Percentiles rank a stretch among this genome's conserved stretches.
phyloP scores from a whole-genome alignment of 1,140 invertebrate genomes.

The Drosophila tsacasi region DNA sequence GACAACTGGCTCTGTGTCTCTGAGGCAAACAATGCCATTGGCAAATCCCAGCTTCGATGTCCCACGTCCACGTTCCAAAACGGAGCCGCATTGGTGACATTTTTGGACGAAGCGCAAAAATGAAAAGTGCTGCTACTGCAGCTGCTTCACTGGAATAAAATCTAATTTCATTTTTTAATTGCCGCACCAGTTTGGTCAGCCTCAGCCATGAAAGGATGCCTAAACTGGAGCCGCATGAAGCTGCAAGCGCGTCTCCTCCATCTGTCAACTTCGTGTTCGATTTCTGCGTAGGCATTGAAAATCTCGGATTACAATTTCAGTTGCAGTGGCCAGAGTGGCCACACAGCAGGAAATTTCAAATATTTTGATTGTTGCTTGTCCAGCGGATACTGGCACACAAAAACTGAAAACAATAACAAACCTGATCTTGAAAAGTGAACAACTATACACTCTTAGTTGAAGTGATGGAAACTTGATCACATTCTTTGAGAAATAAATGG shows the following conservation, averaged over 20 bases:
- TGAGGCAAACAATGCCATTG: slow-evolving; percentile 54
- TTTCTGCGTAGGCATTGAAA: slow-evolving; percentile 39
- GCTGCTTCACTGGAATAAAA: slow-evolving; percentile 63
- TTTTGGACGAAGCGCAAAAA: slow-evolving; percentile 52
- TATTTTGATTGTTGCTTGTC: slow-evolving; percentile 12
- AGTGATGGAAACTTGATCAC: background rate
- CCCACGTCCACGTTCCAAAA: slow-evolving; percentile 30
- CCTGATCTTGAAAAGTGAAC: slow-evolving; percentile 1
- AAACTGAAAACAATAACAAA: slow-evolving; percentile 2
- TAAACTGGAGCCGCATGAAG: slow-evolving; percentile 38
- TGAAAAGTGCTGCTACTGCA: slow-evolving; percentile 63
- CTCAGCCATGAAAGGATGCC: slow-evolving; percentile 9
- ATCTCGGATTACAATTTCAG: slow-evolving; percentile 27
- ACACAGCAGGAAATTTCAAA: slow-evolving; percentile 25
- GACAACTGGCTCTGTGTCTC: slow-evolving; percentile 28
- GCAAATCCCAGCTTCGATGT: slow-evolving; percentile 31
- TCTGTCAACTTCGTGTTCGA: slow-evolving; percentile 37
- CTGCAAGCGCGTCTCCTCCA: slow-evolving; percentile 16
- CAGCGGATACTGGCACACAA: slow-evolving; percentile 6
- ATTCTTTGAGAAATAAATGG: background rate
- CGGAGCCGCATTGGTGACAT: slow-evolving; percentile 48
- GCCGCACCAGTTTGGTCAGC: slow-evolving; percentile 26
- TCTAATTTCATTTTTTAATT: slow-evolving; percentile 82
- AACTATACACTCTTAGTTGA: background rate
- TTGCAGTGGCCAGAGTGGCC: slow-evolving; percentile 7